Evolutionary conservation across 2,797 vertebrate species (phyloP), one percentile per base, ranked within the genome.

Genomic region (Anomalospiza imberbis): DNA sequence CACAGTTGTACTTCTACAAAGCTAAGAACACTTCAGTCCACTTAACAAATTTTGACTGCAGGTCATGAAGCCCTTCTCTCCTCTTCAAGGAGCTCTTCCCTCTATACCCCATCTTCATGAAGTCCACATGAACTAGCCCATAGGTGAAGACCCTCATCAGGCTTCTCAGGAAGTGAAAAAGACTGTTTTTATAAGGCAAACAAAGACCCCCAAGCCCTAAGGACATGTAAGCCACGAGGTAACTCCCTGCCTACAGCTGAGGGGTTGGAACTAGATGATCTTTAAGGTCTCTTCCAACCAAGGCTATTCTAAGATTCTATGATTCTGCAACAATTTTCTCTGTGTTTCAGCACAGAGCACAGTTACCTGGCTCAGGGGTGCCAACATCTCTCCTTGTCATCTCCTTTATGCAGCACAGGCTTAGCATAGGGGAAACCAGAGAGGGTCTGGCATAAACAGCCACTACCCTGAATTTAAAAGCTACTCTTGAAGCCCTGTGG

Each of bases 331-430:
- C 17, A 32, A 42, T 47, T 84, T 84, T 78, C 42, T 44, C 47
- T 72, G 12, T 2, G 12, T 68, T 91, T 91, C 58, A 74, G 29
- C 17, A 45, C 13, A 38, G 42, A 13, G 26, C 34, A 19, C 7
- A 18, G 8, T 28, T 77, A 45, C 34, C 48, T 0, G 0, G 45
- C 42, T 72, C 42, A 42, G 13, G 31, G 25, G 5, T 24, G 17
- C 25, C 11, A 31, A 6, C 1, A 4, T n/a, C 5, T 19, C n/a
- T 34, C 47, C 24, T 29, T 0, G 1, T 4, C 17, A 9, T 25
- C 51, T 76, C 32, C 20, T 60, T 17, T 60, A 9, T 0, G 5
- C 42, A 81, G 31, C 18, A 61, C 13, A 66, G 25, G 18, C 28
- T 53, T 54, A 87, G 25, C 1, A 3, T 0, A 45, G 13, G 3